Percentiles rank a stretch among this genome's conserved stretches.
Conservation (phyloP, 2,888 invertebrate species). For the Lepidonotus clava region DNA sequence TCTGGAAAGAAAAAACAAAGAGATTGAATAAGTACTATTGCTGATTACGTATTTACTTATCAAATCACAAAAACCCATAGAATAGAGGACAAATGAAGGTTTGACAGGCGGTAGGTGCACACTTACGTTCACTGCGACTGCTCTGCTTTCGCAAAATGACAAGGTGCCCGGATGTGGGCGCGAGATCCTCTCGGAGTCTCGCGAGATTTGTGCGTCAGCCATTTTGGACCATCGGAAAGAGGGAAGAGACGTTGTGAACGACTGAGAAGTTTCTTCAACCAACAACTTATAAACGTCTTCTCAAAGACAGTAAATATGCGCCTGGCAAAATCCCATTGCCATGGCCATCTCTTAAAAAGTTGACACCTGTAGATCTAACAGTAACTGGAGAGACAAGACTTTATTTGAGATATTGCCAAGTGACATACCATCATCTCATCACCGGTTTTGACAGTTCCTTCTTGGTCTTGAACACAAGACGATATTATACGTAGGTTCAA, state of each 20-base stretch:
- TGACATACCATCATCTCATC: conserved; percentile 9
- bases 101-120: not conserved
- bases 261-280: not conserved
- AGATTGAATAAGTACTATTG: not conserved
- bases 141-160: conserved; percentile 44
- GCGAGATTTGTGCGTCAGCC: conserved; percentile 51
- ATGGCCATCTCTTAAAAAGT: not conserved
- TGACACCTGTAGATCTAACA: not conserved
- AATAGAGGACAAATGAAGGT: not conserved
- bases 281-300: not conserved
- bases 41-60: no score
- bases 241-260: not conserved
- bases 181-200: conserved; percentile 29
- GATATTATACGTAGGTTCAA: no score
- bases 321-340: not conserved
- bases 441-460: conserved; percentile 33
- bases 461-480: no score
- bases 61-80: no score
- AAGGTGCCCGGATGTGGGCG: conserved; percentile 40
- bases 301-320: not conserved
- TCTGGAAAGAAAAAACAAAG: conserved; percentile 30
- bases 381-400: not conserved
- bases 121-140: not conserved
- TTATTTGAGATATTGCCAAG: not conserved
- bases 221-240: conserved; percentile 48